Percentiles rank a stretch among this genome's conserved stretches.
Evolutionary conservation across 2,797 vertebrate species (phyloP).

Genomic region (Margarornis squamiger): DNA sequence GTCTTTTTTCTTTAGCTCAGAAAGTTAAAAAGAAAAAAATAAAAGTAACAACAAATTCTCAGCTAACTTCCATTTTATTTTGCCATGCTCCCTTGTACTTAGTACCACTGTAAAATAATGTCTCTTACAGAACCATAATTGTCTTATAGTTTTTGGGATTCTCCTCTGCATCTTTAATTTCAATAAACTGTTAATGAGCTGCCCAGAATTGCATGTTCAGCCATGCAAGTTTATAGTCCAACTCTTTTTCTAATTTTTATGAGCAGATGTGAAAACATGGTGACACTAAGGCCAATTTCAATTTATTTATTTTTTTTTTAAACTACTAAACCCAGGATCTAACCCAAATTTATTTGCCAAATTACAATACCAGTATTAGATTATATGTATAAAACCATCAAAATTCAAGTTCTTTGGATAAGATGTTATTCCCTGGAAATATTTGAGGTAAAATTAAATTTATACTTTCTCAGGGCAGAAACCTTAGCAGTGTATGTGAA

Average conservation of each 20-base stretch:
- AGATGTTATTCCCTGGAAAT: background rate
- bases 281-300: background rate
- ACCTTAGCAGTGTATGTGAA: background rate
- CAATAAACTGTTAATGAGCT: background rate
- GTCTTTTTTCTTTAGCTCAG: background rate
- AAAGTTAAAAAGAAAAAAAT: background rate
- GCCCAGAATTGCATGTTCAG: background rate
- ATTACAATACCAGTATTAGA: background rate
- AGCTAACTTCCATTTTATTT: background rate
- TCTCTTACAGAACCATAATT: background rate
- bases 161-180: background rate
- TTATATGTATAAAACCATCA: background rate
- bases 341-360: background rate
- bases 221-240: background rate
- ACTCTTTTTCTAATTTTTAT: background rate
- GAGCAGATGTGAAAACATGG: background rate
- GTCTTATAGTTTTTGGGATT: background rate
- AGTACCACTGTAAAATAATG: background rate
- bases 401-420: background rate
- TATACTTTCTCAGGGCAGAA: background rate
- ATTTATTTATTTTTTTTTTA: background rate
- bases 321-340: background rate
- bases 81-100: accelerated
- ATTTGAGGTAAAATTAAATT: background rate
- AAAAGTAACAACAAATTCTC: background rate